Percentiles rank a stretch among this genome's conserved stretches.
Conservation (phyloP, 2,888 invertebrate species). For the Caenorhabditis sulstoni region DNA sequence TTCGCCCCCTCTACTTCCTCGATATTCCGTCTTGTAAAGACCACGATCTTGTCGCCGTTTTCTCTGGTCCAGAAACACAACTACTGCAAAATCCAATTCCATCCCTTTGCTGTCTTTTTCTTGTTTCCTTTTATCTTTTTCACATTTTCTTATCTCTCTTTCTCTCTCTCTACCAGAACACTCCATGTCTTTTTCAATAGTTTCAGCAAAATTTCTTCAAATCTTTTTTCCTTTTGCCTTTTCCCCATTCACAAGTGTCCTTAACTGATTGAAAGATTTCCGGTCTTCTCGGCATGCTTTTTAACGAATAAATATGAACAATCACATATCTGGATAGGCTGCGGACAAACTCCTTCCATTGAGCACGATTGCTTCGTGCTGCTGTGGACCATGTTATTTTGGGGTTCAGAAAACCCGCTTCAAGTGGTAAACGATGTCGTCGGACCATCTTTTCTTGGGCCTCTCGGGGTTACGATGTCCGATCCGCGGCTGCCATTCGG, state of each 20-base stretch:
- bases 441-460: too few species aligned
- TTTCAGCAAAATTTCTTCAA: neutral
- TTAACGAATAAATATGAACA: slow-evolving; percentile 7
- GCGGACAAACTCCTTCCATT: too few species aligned
- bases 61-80: slow-evolving; percentile 21
- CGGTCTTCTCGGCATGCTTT: slow-evolving; percentile 7
- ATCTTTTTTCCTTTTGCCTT: neutral
- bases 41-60: slow-evolving; percentile 52
- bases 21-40: slow-evolving; percentile 52
- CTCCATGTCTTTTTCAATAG: slow-evolving; percentile 8
- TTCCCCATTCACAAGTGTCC: slow-evolving; percentile 8
- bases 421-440: too few species aligned
- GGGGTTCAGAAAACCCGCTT: too few species aligned
- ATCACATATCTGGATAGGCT: slow-evolving; percentile 1
- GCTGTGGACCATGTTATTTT: too few species aligned
- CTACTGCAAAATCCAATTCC: neutral
- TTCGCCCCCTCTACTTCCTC: neutral
- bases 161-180: slow-evolving; percentile 5
- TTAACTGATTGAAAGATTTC: slow-evolving; percentile 8
- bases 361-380: too few species aligned
- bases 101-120: slow-evolving; percentile 5
- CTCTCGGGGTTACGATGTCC: too few species aligned
- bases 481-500: too few species aligned
- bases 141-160: neutral
- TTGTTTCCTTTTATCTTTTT: neutral